Evolutionary conservation across 2,888 invertebrate genomes (phyloP).

Genomic region (Noctuana brunneofusca): DNA sequence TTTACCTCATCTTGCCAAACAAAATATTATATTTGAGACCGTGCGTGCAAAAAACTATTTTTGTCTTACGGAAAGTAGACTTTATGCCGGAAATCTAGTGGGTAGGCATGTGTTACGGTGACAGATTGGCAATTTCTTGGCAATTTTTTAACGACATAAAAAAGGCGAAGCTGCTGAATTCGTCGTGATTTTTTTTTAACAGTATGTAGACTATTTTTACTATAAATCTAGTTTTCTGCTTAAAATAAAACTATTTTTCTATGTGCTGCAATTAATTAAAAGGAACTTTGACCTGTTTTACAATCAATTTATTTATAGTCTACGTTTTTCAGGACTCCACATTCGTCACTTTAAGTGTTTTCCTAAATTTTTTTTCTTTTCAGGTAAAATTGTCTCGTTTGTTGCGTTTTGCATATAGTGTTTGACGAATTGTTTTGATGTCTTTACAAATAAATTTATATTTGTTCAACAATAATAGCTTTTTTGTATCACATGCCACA

Average conservation of each 20-base stretch:
- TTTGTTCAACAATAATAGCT: background rate
- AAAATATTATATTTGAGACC: background rate
- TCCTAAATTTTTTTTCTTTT: background rate
- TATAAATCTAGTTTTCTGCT: too few species aligned
- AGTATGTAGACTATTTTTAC: too few species aligned
- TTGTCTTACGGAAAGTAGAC: background rate
- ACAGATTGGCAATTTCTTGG: background rate
- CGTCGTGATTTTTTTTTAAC: too few species aligned
- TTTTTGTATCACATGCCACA: too few species aligned
- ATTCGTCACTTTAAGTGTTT: too few species aligned
- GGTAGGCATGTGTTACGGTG: background rate
- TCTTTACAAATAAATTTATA: constrained; percentile 12
- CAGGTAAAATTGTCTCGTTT: constrained; percentile 7
- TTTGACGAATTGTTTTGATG: background rate
- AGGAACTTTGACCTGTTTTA: too few species aligned
- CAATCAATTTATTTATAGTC: too few species aligned
- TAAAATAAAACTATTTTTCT: too few species aligned
- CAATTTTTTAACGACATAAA: too few species aligned
- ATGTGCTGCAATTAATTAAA: too few species aligned
- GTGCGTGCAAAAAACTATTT: constrained; percentile 3
- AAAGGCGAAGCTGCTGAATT: too few species aligned
- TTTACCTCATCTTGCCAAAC: constrained; percentile 1
- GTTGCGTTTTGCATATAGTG: background rate
- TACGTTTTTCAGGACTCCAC: too few species aligned
- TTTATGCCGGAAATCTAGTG: background rate